Base-by-base conservation (phyloP, 2,888 invertebrate species). In the Corbicula japonica region DNA sequence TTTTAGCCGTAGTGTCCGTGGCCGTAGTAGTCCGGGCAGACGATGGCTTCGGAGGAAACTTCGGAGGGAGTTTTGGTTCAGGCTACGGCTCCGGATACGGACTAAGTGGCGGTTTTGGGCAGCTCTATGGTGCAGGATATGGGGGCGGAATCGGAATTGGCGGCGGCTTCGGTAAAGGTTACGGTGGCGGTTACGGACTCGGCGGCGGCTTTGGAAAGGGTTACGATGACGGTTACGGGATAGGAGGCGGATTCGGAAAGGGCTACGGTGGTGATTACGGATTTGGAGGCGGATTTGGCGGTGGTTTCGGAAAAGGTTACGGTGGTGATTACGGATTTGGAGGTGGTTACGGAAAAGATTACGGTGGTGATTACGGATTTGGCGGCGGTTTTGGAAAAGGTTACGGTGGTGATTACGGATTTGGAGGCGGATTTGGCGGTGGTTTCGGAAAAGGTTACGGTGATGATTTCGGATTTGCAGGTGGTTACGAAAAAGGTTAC, bases 11-110 rank as follows among this genome's bases (percentile, higher is more conserved):
- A 26, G 30, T 78, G 48, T 21, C 61, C 30, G 78, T 73, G 48
- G 78, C 73, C 54, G 58, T 69, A 12, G 28, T 56, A 62, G 69
- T 69, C 48, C 72, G 73, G 61, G 65, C 65, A 54, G 65, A 65
- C 65, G 65, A 65, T 15, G 50, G 63, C 8, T 21, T 48, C 8
- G 34, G 48, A n/a, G n/a, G n/a, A n/a, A n/a, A n/a, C n/a, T n/a
- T n/a, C 21, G 26, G 15, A 30, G 21, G 48, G 21, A 10, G 8
- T 46, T 46, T 18, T 15, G 32, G 46, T 21, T 46, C 26, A 21
- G 62, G 63, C 3, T 6, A 50, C 10, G 63, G 48, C 1, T 1
- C 23, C 26, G 50, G 63, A 26, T 38, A 46, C 23, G 60, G 70
- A 34, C 23, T 48, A 35, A 38, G 54, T 10, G 10, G 46, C 32